Evolutionary conservation across 2,888 invertebrate species (phyloP), one percentile per base, ranked within the genome.

Genomic region (Caenorhabditis auriculariae): DNA sequence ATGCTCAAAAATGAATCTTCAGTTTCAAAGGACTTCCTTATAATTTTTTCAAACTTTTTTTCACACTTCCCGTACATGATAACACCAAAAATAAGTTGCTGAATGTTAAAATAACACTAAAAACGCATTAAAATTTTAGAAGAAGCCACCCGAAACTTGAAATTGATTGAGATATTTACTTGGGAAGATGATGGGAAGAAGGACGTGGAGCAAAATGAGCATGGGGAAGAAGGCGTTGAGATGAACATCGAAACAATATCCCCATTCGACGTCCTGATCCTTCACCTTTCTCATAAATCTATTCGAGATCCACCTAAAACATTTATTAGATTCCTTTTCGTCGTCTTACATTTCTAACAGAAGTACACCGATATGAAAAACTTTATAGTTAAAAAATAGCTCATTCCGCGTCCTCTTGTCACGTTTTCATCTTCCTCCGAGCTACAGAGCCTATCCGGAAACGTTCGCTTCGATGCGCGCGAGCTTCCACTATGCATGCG

Each of bases 201-300:
- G 88, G 76, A 92, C 90, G 83, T 98, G 95, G 54, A 98, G 86
- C 73, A 96, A 87, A 67, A 93, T 89, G 17, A 96, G 86, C 1
- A 94, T 89, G n/a, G 96, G 96, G 84, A 95, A 95, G 84, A 94
- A 93, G 3, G 96, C 96, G 85, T 98, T 98, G 76, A 98, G 87
- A 85, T 98, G 96, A 4, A 98, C 92, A 83, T 98, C 96, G 84
- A 98, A 98, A 19, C 93, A 90, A 84, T 93, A 98, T 4, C 91
- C 96, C 96, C 96, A 98, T 84, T 98, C 96, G n/a, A 87, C 87
- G 83, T 95, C 91, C 77, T 88, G 88, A 38, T 87, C 87, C 39
- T 54, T 54, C 38, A 75, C 71, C 53, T 87, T 86, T 4, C 89
- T 86, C 70, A 91, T 82, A 82, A 89, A 91, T 74, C 87, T 87